Evolutionary conservation across 30 jellyfish, hydroid and myxozoan species (phyloP).

Genomic region (Pseudorhiza aurosa): DNA sequence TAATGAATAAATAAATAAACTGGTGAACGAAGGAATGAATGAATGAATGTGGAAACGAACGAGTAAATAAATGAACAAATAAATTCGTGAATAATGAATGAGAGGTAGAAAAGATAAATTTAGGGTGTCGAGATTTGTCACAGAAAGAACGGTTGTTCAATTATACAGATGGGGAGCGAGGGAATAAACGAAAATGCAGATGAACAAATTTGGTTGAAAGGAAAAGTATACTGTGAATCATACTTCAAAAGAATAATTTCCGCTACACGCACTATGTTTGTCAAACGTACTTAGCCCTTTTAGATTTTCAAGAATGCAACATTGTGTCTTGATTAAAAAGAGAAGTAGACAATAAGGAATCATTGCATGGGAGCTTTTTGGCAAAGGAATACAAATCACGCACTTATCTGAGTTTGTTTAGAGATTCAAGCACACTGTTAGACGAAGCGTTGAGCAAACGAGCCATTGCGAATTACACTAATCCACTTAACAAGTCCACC

Average conservation of each 20-base stretch:
- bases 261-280: neutral
- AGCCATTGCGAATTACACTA: slow-evolving; percentile 41
- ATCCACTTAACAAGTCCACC: slow-evolving; percentile 72
- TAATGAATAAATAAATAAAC: no score
- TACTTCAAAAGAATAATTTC: slow-evolving; percentile 1
- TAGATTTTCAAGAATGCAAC: neutral
- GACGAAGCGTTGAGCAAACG: slow-evolving; percentile 54
- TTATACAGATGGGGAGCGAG: neutral
- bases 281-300: neutral
- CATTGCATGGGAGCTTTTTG: neutral
- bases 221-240: neutral
- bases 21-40: no score
- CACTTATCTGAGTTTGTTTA: slow-evolving; percentile 50
- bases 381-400: slow-evolving; percentile 14
- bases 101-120: no score
- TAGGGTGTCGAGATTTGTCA: no score
- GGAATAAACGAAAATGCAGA: neutral
- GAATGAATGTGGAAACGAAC: no score
- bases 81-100: no score
- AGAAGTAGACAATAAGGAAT: neutral
- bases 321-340: neutral
- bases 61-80: no score
- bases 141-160: no score
- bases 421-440: slow-evolving; percentile 23
- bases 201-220: neutral